These are phyloP conservation scores for Criorhina ranunculi DNA, from an alignment of 2,888 invertebrate genomes.

Conservation along the genomic window DNA sequence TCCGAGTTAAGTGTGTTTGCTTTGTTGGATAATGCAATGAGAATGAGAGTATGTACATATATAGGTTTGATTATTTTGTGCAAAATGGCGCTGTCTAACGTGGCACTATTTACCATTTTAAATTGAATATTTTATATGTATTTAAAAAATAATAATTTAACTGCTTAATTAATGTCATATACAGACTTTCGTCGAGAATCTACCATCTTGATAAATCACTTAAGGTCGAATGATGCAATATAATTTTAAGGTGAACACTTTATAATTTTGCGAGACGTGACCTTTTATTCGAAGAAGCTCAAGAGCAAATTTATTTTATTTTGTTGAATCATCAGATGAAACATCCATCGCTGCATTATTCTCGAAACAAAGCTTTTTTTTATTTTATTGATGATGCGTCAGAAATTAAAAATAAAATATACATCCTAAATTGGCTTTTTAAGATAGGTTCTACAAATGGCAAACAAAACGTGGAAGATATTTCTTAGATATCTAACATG, in stretches of 20 bases:
- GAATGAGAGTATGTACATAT: background rate
- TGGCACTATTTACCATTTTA: background rate
- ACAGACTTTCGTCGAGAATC: background rate
- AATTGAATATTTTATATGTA: background rate
- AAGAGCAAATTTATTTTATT: constrained; percentile 6
- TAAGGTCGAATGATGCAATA: constrained; percentile 49
- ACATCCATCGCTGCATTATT: constrained; percentile 6
- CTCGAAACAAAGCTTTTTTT: constrained; percentile 9
- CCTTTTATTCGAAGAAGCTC: constrained; percentile 27
- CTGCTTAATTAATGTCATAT: background rate
- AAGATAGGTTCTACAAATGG: background rate
- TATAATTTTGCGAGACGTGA: constrained; percentile 25
- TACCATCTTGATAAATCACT: constrained; percentile 7
- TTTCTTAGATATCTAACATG: too few species aligned
- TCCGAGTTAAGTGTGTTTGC: constrained; percentile 38
- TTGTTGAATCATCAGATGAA: constrained; percentile 33
- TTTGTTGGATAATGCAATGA: constrained; percentile 45
- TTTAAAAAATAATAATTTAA: background rate
- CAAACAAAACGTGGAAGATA: background rate
- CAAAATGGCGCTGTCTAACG: constrained; percentile 1
- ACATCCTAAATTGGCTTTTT: background rate
- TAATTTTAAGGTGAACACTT: constrained; percentile 6
- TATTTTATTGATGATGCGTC: constrained; percentile 6
- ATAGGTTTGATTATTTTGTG: background rate
- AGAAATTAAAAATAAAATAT: constrained; percentile 17